Evolutionary conservation across 2,888 invertebrate species (phyloP), one percentile per base, ranked within the genome.

Genomic region (Lutraria lutraria): DNA sequence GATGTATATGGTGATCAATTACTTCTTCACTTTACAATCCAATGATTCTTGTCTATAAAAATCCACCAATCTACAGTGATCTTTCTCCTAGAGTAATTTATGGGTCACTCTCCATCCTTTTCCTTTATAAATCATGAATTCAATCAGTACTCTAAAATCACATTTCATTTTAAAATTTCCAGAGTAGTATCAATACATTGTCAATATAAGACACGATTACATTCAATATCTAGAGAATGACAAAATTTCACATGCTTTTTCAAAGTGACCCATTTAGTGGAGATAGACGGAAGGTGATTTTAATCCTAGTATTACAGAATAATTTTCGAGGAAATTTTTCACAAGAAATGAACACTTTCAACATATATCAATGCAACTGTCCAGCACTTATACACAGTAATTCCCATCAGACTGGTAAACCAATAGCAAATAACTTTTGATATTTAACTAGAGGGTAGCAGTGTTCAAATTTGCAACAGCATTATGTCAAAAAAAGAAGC

Each of bases 261-360:
- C n/a, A n/a, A 13, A 68, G 25, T n/a, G 63, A 68, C n/a, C 25
- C n/a, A 25, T 43, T 25, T 68, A n/a, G n/a, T 68, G 63, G 25
- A 13, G 25, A 10, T 68, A 68, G n/a, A 10, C 63, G 12, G 63
- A 68, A 25, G 25, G 25, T n/a, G 63, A 25, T n/a, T 25, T 68
- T n/a, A 68, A 68, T 25, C 63, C 63, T 25, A 1, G 25, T 25
- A 25, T 25, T n/a, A 68, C 63, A 68, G 63, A 68, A 68, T 25
- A 68, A 12, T 68, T 43, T 43, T 68, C 25, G 63, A 68, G 63
- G 63, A 68, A n/a, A 68, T 68, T 68, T 43, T 68, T 68, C 63
- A 25, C 63, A 68, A 25, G 63, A 68, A 68, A 25, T 68, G 63
- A 68, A 68, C 63, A 68, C 63, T 68, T 68, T 68, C 8, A 68